Conservation (phyloP, 2,797 vertebrate genomes). For the Chromobotia macracanthus region DNA sequence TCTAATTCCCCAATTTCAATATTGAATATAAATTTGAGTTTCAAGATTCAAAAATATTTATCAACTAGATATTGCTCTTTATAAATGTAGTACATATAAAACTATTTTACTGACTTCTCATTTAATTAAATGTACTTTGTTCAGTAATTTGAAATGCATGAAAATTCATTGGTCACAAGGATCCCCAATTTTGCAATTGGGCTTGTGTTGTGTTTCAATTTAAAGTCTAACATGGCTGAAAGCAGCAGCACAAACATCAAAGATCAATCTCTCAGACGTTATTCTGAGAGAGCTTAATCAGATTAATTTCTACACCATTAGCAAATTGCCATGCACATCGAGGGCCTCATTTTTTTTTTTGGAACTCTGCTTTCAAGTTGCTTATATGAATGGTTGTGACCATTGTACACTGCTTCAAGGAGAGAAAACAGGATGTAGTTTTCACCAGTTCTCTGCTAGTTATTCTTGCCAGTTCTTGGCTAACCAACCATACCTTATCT, state of each 20-base stretch:
- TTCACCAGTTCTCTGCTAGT: not conserved
- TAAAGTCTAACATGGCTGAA: not conserved
- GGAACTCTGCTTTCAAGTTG: not conserved
- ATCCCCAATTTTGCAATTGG: not conserved
- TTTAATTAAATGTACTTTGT: too few relatives aligned
- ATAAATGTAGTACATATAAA: too few relatives aligned
- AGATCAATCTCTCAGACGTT: not conserved
- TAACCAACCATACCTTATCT: not conserved
- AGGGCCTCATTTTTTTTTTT: slow-evolving; percentile 36
- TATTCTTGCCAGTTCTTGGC: not conserved
- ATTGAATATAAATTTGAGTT: too few relatives aligned
- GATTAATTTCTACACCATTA: slow-evolving; percentile 25
- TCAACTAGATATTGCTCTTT: not conserved
- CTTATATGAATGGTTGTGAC: not conserved
- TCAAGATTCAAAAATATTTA: too few relatives aligned
- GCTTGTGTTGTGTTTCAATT: too few relatives aligned
- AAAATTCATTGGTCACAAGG: not conserved
- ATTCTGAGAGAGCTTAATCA: slow-evolving; percentile 37
- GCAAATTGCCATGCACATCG: slow-evolving; percentile 25
- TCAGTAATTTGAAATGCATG: too few relatives aligned
- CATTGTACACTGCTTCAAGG: not conserved
- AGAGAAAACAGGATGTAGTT: not conserved
- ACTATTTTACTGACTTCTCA: too few relatives aligned
- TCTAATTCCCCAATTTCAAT: too few relatives aligned
- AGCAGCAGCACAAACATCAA: not conserved